Base-by-base conservation (phyloP, 2,797 vertebrate species). In the Coendou prehensilis region DNA sequence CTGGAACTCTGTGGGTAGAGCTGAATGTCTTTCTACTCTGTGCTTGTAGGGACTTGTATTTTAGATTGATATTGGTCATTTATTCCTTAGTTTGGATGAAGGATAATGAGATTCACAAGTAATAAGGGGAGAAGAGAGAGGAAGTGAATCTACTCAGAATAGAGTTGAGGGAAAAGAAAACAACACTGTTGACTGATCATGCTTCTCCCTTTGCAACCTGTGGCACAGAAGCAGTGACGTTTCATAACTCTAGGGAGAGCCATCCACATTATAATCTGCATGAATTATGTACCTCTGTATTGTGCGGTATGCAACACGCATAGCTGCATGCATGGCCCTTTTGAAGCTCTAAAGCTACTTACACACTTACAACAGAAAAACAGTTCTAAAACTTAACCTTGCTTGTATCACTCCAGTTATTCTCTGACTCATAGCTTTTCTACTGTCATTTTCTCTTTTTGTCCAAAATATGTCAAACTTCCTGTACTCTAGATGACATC, bases 371-470 rank as follows among this genome's bases (percentile, higher is more conserved):
- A 63, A n/a, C n/a, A 30, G 45, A 57, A 84, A 63, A 73, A 22
- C 37, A 67, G 33, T 52, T 47, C 61, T 47, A 78, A 89, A 80
- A 56, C 41, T 33, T 50, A 26, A 81, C 54, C 47, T 63, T 63
- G 18, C 57, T 81, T 17, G 17, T 71, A 10, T 83, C 63, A 50
- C 26, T 63, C 26, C 2, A 7, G 14, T 50, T 82, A n/a, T 69
- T 90, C 80, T 82, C 57, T 94, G 71, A 69, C 45, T 93, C 10
- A 9, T 37, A 30, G 37, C 15, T 93, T 88, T 95, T 86, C 47
- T 33, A 22, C 22, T 26, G 45, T 50, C 30, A 73, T 63, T 41
- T 80, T 69, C 17, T 13, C 6, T 61, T 33, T 85, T 26, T 81
- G 26, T 95, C 79, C 37, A 84, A 84, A 80, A 81, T 18, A 56